Percentiles rank a stretch among this genome's conserved stretches.
Evolutionary conservation across 1,140 invertebrate species (phyloP).

Genomic region (Scaptomyza montana): DNA sequence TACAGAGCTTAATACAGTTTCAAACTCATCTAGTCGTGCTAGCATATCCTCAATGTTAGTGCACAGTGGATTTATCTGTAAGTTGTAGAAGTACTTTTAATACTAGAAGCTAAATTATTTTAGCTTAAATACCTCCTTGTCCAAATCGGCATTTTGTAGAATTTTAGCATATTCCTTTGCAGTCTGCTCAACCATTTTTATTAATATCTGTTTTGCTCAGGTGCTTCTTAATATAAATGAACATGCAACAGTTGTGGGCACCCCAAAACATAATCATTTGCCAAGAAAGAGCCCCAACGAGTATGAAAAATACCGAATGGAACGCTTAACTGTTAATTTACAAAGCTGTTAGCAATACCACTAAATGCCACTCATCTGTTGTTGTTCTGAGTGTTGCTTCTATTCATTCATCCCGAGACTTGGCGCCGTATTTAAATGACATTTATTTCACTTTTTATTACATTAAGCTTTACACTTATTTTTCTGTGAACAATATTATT

Average conservation of each 20-base stretch:
- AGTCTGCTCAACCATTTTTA: conserved; percentile 39
- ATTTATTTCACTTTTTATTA: background rate
- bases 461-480: too few species aligned
- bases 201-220: conserved; percentile 10
- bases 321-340: too few species aligned
- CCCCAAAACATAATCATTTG: background rate
- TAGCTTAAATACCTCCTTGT: conserved; percentile 48
- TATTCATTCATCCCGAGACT: too few species aligned
- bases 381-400: too few species aligned
- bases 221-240: background rate
- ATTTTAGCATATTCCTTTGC: conserved; percentile 69
- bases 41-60: conserved; percentile 81
- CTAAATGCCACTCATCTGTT: too few species aligned
- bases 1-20: conserved; percentile 66
- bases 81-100: background rate
- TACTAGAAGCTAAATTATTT: background rate
- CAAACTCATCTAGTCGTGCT: conserved; percentile 75
- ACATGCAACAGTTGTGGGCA: conserved; percentile 1
- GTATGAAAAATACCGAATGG: too few species aligned
- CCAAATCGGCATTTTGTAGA: conserved; percentile 66
- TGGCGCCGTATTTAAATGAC: too few species aligned
- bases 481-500: too few species aligned
- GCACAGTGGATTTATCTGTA: conserved; percentile 73
- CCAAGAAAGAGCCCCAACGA: background rate
- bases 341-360: too few species aligned